phyloP scores from a whole-genome alignment of 2,797 vertebrate species.

The Echiichthys vipera region DNA sequence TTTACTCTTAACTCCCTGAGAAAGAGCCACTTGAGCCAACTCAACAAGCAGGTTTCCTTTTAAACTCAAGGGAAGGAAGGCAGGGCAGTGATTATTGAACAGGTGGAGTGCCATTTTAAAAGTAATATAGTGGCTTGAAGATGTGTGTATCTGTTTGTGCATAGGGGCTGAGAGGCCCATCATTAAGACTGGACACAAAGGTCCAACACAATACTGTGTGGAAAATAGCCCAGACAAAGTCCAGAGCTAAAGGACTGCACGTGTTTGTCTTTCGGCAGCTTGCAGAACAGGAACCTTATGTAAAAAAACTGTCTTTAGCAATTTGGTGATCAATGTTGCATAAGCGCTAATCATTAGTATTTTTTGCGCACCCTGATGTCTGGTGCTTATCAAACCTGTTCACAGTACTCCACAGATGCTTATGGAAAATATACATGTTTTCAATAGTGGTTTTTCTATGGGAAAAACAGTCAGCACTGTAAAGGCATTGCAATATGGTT shows the following conservation, averaged over 20 bases:
- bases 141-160: constrained; percentile 49
- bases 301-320: background rate
- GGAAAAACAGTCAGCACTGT: background rate
- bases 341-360: background rate
- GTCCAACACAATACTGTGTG: constrained; percentile 56
- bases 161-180: constrained; percentile 54
- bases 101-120: constrained; percentile 44
- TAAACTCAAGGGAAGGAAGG: constrained; percentile 17
- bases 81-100: constrained; percentile 44
- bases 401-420: background rate
- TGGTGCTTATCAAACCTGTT: background rate
- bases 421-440: background rate
- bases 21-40: constrained; percentile 57
- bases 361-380: no score
- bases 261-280: constrained; percentile 52
- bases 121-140: constrained; percentile 43
- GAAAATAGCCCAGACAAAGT: constrained; percentile 20
- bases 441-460: background rate
- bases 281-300: constrained; percentile 6
- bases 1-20: constrained; percentile 45
- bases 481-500: background rate
- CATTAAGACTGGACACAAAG: constrained; percentile 73
- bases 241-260: constrained; percentile 56
- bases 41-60: constrained; percentile 43
- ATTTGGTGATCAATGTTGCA: background rate